Evolutionary conservation across 1,140 invertebrate species (phyloP), one percentile per base, ranked within the genome.

Genomic region (Acromyrmex heyeri): DNA sequence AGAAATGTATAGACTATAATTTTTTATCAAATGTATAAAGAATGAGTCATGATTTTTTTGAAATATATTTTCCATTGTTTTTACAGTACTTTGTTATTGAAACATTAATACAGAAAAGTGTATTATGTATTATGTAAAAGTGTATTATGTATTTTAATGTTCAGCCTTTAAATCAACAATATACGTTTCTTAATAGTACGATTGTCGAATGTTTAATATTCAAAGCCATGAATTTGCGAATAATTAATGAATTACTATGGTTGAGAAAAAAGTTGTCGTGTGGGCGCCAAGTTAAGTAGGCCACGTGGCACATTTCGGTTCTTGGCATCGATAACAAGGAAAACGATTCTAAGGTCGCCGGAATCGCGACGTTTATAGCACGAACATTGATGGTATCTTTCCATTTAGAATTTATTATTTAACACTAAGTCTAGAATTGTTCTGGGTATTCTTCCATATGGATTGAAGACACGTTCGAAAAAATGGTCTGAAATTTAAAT

Each of bases 291-390:
- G 24, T 79, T 69, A 79, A 79, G 62, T 79, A 79, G 77, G 77
- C 27, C 77, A 79, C 77, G 77, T 79, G 62, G 62, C 77, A 44
- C 57, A 62, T 78, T 78, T 67, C 59, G 62, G 64, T 55, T 79
- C 77, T 79, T 79, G 62, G 77, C 77, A 79, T 79, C 77, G 30
- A 79, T 79, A 79, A 79, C n/a, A 48, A 21, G 27, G 48, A 55
- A 79, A 79, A 79, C 7, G 76, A 27, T 53, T 79, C 62, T 79
- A 55, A 79, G 48, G 64, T 79, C 77, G 30, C 62, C 62, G n/a
- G 48, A 79, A 79, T 69, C 48, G 62, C 30, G 62, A 69, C 62
- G 5, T 48, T 79, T 69, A 53, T 69, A 79, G 44, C 61, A 55
- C 48, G 21, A 34, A 69, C 21, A 69, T 16, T 34, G 44, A 69